These are phyloP conservation scores for Heliconius sara DNA, from an alignment of 2,888 invertebrate species.

Conservation along the genomic window DNA sequence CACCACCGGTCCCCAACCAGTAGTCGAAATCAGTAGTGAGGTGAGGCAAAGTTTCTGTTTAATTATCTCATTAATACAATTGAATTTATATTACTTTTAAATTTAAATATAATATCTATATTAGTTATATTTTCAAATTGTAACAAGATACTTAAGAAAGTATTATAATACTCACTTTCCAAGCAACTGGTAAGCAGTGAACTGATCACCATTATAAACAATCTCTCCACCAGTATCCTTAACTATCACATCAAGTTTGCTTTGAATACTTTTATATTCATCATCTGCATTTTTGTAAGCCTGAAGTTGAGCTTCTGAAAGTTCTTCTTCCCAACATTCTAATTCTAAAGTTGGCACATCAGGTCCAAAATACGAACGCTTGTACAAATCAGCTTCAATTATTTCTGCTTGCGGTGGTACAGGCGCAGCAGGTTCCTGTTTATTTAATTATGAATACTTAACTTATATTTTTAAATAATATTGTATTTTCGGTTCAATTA, in stretches of 20 bases:
- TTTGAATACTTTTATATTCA: constrained; percentile 87
- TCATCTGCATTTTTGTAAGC: constrained; percentile 86
- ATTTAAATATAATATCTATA: not conserved
- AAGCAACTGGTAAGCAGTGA: constrained; percentile 86
- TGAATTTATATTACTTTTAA: no score
- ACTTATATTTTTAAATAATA: not conserved
- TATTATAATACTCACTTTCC: constrained; percentile 75
- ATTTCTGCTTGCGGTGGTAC: constrained; percentile 76
- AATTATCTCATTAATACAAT: no score
- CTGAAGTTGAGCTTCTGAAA: constrained; percentile 86
- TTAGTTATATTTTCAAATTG: not conserved
- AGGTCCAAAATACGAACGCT: constrained; percentile 79
- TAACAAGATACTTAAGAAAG: not conserved
- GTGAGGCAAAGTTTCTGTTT: no score
- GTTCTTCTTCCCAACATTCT: constrained; percentile 89
- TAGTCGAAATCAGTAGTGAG: no score
- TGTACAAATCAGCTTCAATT: constrained; percentile 78
- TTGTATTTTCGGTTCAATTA: not conserved
- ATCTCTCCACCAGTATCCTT: constrained; percentile 85
- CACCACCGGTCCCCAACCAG: no score
- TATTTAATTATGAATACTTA: constrained; percentile 12
- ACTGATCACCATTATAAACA: constrained; percentile 86
- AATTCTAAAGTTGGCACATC: constrained; percentile 85
- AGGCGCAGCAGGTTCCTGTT: constrained; percentile 49
- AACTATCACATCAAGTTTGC: constrained; percentile 84